Evolutionary conservation across 2,113 vertebrate genomes (phyloP).

Genomic region (Paratilapia polleni): DNA sequence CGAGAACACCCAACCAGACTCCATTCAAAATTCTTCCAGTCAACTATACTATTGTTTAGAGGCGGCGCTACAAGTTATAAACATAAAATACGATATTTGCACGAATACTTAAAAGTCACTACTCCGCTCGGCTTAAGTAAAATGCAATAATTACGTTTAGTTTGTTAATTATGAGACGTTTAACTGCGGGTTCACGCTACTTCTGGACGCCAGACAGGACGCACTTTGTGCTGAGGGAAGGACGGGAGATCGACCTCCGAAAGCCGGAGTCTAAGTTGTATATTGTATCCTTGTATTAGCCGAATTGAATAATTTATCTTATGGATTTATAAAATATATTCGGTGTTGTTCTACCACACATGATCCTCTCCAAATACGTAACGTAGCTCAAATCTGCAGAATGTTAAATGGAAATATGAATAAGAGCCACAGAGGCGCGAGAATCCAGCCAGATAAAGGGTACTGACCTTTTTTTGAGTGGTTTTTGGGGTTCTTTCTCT

Average conservation of each 20-base stretch:
- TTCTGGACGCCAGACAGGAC: not conserved
- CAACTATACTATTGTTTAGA: rapidly evolving
- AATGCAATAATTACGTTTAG: rapidly evolving
- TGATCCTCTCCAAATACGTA: rapidly evolving
- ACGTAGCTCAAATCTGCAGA: not conserved
- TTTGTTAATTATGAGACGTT: not conserved
- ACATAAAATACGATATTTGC: rapidly evolving
- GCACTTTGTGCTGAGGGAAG: not conserved
- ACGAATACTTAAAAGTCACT: rapidly evolving
- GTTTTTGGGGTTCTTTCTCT: conserved; percentile 50
- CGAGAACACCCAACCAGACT: not conserved
- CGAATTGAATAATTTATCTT: not conserved
- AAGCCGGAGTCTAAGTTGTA: rapidly evolving
- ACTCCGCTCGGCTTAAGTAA: not conserved
- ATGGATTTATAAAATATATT: rapidly evolving
- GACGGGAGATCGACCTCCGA: rapidly evolving
- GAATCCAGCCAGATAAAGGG: not conserved
- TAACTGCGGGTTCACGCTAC: not conserved
- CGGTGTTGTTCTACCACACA: rapidly evolving
- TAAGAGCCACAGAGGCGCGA: not conserved
- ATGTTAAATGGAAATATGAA: not conserved
- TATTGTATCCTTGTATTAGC: not conserved
- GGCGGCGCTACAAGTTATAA: rapidly evolving
- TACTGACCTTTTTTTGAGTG: conserved; percentile 62
- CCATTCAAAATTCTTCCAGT: not conserved